These are phyloP conservation scores for Saccopteryx leptura DNA, from an alignment of 2,113 vertebrate genomes.

Conservation along the genomic window DNA sequence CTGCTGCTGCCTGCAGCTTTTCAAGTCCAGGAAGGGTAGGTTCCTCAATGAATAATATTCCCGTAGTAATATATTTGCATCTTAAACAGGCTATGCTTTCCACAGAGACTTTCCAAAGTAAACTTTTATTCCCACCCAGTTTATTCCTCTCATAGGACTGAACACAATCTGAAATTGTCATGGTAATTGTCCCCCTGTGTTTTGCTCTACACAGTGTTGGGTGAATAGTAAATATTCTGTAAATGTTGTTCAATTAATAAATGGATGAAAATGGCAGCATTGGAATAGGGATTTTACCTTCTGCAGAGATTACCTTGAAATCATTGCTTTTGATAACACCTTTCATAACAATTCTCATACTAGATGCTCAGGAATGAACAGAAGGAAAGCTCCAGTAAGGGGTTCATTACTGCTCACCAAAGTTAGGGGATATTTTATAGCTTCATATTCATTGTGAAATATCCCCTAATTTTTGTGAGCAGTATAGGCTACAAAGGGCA, in stretches of 20 bases:
- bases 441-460: no score
- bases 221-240: neutral
- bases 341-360: constrained; percentile 14
- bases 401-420: no score
- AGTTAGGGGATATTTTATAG: no score
- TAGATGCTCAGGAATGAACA: neutral
- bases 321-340: neutral
- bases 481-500: neutral
- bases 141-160: neutral
- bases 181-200: neutral
- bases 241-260: constrained; percentile 30
- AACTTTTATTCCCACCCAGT: neutral
- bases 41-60: neutral
- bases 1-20: neutral
- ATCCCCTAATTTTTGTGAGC: no score
- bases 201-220: neutral
- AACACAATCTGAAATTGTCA: neutral
- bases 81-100: neutral
- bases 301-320: neutral
- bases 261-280: neutral
- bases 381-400: neutral
- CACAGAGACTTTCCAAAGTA: neutral
- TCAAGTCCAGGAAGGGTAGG: neutral
- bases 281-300: neutral
- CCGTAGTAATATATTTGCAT: neutral